A percentile compares a stretch with the other conserved stretches of the same genome.
Conservation (phyloP, 1,140 invertebrate species). For the Drosophila murphyi region DNA sequence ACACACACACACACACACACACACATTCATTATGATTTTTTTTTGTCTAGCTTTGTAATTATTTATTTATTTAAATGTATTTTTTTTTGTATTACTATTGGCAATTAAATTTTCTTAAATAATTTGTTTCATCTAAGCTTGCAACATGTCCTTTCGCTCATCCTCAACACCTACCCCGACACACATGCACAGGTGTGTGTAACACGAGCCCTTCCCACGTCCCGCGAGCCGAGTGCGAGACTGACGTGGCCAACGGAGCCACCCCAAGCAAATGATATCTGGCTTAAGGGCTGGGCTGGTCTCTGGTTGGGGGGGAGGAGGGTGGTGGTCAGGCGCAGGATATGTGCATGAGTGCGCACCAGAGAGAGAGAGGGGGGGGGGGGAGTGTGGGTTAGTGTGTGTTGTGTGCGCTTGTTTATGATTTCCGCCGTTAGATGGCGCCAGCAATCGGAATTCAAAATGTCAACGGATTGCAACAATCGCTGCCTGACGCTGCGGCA, state of each 20-base stretch:
- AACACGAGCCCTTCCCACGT: conserved; percentile 54
- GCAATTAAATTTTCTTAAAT: conserved; percentile 25
- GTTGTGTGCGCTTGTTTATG: conserved; percentile 39
- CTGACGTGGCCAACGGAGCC: conserved; percentile 23
- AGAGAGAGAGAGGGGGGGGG: background rate
- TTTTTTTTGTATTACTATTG: conserved; percentile 32
- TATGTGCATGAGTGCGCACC: conserved; percentile 57
- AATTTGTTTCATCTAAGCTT: background rate
- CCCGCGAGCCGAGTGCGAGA: background rate
- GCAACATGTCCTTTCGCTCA: too few species aligned
- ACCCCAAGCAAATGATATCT: conserved; percentile 22
- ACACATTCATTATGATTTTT: conserved; percentile 16
- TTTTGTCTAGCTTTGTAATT: conserved; percentile 49
- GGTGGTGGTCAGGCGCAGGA: conserved; percentile 34
- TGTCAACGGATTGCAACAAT: conserved; percentile 40
- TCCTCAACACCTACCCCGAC: background rate
- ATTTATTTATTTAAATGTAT: conserved; percentile 63
- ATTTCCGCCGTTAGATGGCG: conserved; percentile 63
- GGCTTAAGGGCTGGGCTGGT: background rate
- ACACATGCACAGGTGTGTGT: conserved; percentile 50
- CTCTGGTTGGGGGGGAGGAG: conserved; percentile 3
- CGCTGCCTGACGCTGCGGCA: conserved; percentile 45
- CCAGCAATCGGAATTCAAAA: conserved; percentile 27
- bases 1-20: background rate
- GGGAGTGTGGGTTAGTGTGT: background rate